Conservation (phyloP, 2,113 vertebrate species). For the Istiophorus platypterus region DNA sequence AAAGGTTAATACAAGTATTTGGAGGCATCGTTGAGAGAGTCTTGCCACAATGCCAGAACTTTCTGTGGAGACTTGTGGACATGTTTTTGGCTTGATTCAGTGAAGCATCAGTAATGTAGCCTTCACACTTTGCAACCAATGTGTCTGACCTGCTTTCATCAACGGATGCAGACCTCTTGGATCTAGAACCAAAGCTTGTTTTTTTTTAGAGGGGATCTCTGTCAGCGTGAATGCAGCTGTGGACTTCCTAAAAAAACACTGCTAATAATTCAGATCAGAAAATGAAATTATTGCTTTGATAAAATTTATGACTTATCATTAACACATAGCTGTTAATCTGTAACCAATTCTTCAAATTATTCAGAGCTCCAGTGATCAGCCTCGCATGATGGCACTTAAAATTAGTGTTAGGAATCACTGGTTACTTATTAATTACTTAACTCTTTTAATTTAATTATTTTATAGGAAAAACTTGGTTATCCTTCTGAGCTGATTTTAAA, state of each 20-base stretch:
- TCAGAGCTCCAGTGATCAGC: conserved; percentile 14
- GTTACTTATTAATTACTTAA: neutral
- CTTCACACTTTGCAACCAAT: neutral
- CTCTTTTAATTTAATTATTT: neutral
- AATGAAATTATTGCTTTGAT: conserved; percentile 3
- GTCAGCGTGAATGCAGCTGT: neutral
- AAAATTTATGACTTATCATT: neutral
- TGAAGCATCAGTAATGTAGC: neutral
- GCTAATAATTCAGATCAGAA: neutral
- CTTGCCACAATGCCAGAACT: neutral
- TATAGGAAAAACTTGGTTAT: neutral
- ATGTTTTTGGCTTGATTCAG: neutral
- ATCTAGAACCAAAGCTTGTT: neutral
- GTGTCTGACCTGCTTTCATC: neutral
- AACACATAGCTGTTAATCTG: neutral
- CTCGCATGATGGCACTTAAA: neutral
- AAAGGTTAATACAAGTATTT: neutral
- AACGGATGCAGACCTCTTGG: neutral
- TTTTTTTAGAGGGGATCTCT: neutral
- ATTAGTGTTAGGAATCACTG: conserved; percentile 3
- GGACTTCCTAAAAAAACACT: neutral
- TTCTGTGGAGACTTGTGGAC: neutral
- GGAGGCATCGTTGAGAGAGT: neutral
- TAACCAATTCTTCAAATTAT: conserved; percentile 1
- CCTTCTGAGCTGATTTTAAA: neutral